Conservation (phyloP, 2,888 invertebrate species). For the Lacanobia oleracea region DNA sequence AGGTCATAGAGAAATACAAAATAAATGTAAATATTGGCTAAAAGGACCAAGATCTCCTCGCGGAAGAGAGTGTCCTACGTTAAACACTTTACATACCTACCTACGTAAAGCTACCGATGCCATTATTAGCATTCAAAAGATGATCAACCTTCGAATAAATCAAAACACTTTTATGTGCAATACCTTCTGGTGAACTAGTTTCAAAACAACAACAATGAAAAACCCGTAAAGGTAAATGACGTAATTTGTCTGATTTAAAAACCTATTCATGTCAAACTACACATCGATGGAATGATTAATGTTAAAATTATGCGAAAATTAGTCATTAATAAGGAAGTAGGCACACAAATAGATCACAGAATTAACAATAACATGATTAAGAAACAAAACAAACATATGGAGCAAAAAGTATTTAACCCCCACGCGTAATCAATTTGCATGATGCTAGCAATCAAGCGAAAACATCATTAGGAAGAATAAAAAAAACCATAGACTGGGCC, state of each 20-base stretch:
- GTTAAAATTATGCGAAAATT: slow-evolving; percentile 38
- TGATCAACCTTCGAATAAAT: not conserved
- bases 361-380: slow-evolving; percentile 55
- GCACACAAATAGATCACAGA: slow-evolving; percentile 54
- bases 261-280: slow-evolving; percentile 24
- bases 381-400: slow-evolving; percentile 56
- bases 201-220: slow-evolving; percentile 33
- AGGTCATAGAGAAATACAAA: not conserved
- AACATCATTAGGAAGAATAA: slow-evolving; percentile 62
- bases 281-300: slow-evolving; percentile 31
- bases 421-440: slow-evolving; percentile 70
- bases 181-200: slow-evolving; percentile 1
- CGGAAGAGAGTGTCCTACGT: not conserved
- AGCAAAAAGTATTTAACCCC: slow-evolving; percentile 63
- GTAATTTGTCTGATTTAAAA: slow-evolving; percentile 24
- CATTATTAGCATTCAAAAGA: not conserved
- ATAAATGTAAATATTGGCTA: not conserved
- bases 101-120: not conserved
- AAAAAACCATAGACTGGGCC: slow-evolving; percentile 71
- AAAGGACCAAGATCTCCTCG: not conserved
- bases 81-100: not conserved
- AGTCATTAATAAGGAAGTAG: slow-evolving; percentile 48
- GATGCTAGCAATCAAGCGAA: slow-evolving; percentile 61
- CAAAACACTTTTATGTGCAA: slow-evolving; percentile 2
- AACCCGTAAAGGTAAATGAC: slow-evolving; percentile 23